Evolutionary conservation across 2,888 invertebrate species (phyloP).

Genomic region (Trachelus tabidus): DNA sequence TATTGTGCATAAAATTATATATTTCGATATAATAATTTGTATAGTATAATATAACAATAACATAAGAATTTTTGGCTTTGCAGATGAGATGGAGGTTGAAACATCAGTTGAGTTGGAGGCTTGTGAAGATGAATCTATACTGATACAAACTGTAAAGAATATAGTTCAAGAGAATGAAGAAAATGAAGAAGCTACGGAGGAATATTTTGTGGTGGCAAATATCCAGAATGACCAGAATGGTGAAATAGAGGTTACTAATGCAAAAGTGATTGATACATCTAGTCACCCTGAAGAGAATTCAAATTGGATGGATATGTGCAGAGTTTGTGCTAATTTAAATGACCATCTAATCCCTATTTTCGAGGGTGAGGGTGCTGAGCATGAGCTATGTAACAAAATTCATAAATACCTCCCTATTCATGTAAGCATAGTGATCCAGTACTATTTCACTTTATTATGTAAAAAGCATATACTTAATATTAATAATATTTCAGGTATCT

Average conservation of each 20-base stretch:
- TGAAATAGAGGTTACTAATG: neutral
- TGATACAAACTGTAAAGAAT: slow-evolving; percentile 37
- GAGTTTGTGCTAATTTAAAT: slow-evolving; percentile 70
- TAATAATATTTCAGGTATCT: slow-evolving; percentile 64
- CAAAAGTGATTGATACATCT: neutral
- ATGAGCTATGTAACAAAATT: slow-evolving; percentile 73
- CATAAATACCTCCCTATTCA: slow-evolving; percentile 74
- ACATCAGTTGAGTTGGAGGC: slow-evolving; percentile 35
- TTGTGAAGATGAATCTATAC: slow-evolving; percentile 31
- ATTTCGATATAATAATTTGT: neutral
- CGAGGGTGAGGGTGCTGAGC: slow-evolving; percentile 71
- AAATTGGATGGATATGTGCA: slow-evolving; percentile 62
- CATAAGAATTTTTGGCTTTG: neutral
- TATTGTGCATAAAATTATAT: neutral
- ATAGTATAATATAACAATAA: neutral
- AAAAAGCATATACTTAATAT: slow-evolving; percentile 1
- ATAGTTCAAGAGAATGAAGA: slow-evolving; percentile 35
- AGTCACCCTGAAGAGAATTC: neutral
- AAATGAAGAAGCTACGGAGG: slow-evolving; percentile 26
- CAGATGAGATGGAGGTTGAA: slow-evolving; percentile 37
- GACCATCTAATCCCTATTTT: slow-evolving; percentile 73
- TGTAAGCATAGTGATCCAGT: slow-evolving; percentile 61
- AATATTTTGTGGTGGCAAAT: slow-evolving; percentile 35
- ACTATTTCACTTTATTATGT: neutral
- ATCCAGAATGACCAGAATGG: slow-evolving; percentile 12